Evolutionary conservation across 2,113 vertebrate species (phyloP), one percentile per base, ranked within the genome.

Genomic region (Paramormyrops kingsleyae): DNA sequence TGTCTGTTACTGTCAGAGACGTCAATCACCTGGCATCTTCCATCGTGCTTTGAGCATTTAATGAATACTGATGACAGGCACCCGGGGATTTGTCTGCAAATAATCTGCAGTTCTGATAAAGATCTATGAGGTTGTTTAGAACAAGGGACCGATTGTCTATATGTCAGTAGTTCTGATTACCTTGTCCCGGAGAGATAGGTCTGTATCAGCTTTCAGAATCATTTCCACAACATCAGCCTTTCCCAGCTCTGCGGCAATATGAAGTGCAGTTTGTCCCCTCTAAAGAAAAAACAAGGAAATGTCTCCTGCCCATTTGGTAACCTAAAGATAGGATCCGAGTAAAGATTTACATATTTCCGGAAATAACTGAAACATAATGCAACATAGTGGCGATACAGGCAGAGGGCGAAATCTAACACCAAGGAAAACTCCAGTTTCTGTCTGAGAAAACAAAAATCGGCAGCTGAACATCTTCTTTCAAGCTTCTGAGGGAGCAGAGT

Each of bases 191-290:
- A 95, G 87, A 59, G 94, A 96, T 84, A 98, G 93, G 92, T 97
- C 93, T 10, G 96, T 94, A n/a, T 94, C 95, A 2, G 96, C 92
- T 95, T 96, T 97, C 88, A 98, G 94, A 87, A 99, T 95, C 87
- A 95, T 94, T 89, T 98, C 97, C 89, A 97, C 96, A 10, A 98
- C 89, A 5, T 99, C 97, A 90, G 96, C 94, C 39, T 96, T 97
- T 84, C 96, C 97, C 92, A 96, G 89, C 90, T 99, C 97, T 90
- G 98, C 97, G 84, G 97, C 97, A 83, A 98, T 83, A 59, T 98
- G 98, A 70, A 99, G 92, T 35, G 94, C 95, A 2, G 97, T 97
- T 95, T 98, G 97, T 53, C 94, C 95, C 91, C 96, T 96, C 98
- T 99, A 91, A 21, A 92, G 49, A 39, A 35, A 53, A 56, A 56